phyloP scores from a whole-genome alignment of 2,113 vertebrate species.

The Nettapus auritus region DNA sequence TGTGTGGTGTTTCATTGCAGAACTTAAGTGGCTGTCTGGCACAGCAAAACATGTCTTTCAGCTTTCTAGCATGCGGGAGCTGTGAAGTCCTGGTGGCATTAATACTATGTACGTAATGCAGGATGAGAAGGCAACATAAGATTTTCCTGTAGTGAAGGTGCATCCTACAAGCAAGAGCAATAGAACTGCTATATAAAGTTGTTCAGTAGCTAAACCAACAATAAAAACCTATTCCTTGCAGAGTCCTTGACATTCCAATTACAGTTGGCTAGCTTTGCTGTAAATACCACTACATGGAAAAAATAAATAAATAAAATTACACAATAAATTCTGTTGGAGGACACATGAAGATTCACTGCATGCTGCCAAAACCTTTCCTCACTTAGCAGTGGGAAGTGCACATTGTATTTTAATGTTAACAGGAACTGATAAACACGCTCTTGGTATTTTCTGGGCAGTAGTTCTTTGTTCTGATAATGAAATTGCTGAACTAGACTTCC shows the following conservation, averaged over 20 bases:
- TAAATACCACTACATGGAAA: not conserved
- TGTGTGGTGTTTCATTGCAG: not conserved
- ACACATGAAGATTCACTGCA: not conserved
- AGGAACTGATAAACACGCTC: slow-evolving; percentile 30
- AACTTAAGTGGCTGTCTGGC: not conserved
- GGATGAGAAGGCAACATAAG: not conserved
- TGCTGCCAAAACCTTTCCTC: not conserved
- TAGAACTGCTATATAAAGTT: not conserved
- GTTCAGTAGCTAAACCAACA: not conserved
- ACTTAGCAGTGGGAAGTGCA: not conserved
- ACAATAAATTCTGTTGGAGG: not conserved
- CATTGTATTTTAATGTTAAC: not conserved
- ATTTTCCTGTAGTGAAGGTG: not conserved
- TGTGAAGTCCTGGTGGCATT: not conserved
- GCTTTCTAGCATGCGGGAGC: not conserved
- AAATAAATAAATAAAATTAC: not conserved
- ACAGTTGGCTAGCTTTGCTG: not conserved
- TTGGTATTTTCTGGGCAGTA: slow-evolving; percentile 3
- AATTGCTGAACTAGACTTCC: not conserved
- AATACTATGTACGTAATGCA: not conserved
- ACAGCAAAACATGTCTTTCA: not conserved
- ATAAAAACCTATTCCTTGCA: not conserved
- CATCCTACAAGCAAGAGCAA: not conserved
- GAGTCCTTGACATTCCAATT: not conserved
- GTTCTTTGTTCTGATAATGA: slow-evolving; percentile 19